Conservation (phyloP, 1,140 invertebrate genomes). For the Portunus trituberculatus region DNA sequence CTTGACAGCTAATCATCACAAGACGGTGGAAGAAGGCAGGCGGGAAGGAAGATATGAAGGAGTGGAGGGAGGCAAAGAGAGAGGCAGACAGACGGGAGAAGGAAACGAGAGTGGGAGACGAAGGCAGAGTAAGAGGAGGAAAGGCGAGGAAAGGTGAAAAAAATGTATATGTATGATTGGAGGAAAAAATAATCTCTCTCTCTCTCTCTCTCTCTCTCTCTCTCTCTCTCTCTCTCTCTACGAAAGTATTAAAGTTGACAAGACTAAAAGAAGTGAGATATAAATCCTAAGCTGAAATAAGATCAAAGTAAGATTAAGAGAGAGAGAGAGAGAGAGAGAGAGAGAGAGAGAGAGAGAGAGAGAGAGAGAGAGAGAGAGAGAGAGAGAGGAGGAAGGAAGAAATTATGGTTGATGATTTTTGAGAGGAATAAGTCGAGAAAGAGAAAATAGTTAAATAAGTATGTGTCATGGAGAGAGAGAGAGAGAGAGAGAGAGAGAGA, state of each 20-base stretch:
- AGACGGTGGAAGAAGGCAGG: neutral
- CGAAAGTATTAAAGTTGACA: neutral
- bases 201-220: conserved; percentile 7
- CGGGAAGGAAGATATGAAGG: neutral
- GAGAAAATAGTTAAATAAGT: neutral
- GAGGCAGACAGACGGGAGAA: neutral
- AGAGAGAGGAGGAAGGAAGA: neutral
- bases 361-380: conserved; percentile 49
- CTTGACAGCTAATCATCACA: conserved; percentile 22
- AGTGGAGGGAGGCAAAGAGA: neutral
- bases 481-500: conserved; percentile 38
- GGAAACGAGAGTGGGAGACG: neutral
- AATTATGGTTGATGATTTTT: neutral
- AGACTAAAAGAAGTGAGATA: neutral
- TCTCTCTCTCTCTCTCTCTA: too few species aligned
- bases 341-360: conserved; percentile 43
- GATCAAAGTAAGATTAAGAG: neutral
- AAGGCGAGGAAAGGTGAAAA: neutral
- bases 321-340: conserved; percentile 13
- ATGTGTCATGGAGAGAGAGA: too few species aligned
- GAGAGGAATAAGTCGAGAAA: too few species aligned
- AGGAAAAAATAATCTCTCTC: neutral
- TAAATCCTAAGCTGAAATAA: neutral
- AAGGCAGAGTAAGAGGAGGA: neutral
- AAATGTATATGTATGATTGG: neutral